Evolutionary conservation across 2,113 vertebrate species (phyloP).

Genomic region (Notiomystis cincta): DNA sequence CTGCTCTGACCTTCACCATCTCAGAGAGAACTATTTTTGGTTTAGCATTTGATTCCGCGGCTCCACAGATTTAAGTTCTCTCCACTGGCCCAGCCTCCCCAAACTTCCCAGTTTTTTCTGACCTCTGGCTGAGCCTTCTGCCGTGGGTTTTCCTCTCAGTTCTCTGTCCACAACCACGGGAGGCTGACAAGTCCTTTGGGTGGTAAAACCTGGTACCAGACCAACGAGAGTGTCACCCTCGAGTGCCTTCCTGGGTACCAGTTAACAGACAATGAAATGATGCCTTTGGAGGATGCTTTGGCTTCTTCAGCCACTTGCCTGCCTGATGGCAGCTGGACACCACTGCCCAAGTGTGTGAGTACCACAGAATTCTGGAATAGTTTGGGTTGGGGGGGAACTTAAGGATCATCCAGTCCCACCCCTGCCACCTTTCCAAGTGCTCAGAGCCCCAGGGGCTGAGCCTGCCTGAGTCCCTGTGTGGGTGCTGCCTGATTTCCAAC

Average conservation of each 20-base stretch:
- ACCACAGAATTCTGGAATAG: accelerated
- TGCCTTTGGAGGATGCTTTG: background rate
- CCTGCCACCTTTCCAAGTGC: background rate
- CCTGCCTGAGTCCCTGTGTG: background rate
- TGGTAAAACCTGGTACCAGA: background rate
- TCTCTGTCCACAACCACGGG: slow-evolving; percentile 25
- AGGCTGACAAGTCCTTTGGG: background rate
- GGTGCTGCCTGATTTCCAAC: background rate
- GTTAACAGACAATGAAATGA: accelerated
- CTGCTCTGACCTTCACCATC: background rate
- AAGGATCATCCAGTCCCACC: too few relatives aligned
- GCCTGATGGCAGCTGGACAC: slow-evolving; percentile 19
- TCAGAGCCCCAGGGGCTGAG: background rate
- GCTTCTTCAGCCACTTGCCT: background rate
- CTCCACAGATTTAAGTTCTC: background rate
- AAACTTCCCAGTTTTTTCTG: too few relatives aligned
- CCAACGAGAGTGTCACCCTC: background rate
- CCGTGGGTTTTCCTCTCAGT: slow-evolving; percentile 31
- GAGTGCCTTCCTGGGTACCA: background rate
- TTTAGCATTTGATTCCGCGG: background rate
- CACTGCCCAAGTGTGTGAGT: slow-evolving; percentile 34
- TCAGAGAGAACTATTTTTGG: background rate
- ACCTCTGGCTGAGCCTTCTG: background rate
- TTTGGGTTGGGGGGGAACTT: background rate
- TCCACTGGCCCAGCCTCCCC: background rate